Evolutionary conservation across 2,888 invertebrate genomes (phyloP).

Genomic region (Folsomia manolachei): DNA sequence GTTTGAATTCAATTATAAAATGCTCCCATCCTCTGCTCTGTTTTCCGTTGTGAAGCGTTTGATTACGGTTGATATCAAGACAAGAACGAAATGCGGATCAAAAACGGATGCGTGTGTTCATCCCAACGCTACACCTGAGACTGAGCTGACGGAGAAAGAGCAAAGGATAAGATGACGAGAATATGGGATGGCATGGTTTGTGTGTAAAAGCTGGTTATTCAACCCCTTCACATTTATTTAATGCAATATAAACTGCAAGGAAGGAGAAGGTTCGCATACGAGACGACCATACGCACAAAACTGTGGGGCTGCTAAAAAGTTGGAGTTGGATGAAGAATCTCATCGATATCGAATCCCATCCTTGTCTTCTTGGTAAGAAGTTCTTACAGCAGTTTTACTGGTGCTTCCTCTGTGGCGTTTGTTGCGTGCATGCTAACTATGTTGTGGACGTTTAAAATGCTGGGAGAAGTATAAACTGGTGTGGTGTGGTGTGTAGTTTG

Average conservation of each 20-base stretch:
- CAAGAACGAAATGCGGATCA: conserved; percentile 26
- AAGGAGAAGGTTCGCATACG: background rate
- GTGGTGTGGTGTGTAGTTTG: background rate
- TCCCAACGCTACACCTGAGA: conserved; percentile 46
- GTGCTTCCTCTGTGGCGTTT: background rate
- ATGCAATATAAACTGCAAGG: too few species aligned
- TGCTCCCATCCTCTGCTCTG: background rate
- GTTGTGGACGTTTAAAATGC: conserved; percentile 5
- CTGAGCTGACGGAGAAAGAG: conserved; percentile 27
- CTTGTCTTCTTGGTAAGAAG: background rate
- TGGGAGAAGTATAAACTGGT: background rate
- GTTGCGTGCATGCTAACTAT: conserved; percentile 22
- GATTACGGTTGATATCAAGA: background rate
- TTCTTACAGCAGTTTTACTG: background rate
- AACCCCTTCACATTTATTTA: conserved; percentile 45
- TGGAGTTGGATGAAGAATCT: background rate
- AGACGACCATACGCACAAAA: background rate
- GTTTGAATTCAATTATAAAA: conserved; percentile 4
- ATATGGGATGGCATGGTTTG: background rate
- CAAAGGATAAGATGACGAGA: conserved; percentile 22
- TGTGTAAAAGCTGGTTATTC: conserved; percentile 41
- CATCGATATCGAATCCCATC: background rate
- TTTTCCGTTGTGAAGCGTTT: background rate
- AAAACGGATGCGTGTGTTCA: conserved; percentile 37
- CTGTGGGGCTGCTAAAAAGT: background rate